These are phyloP conservation scores for Hydropsyche betteni DNA, from an alignment of 2,888 invertebrate genomes.

Conservation along the genomic window DNA sequence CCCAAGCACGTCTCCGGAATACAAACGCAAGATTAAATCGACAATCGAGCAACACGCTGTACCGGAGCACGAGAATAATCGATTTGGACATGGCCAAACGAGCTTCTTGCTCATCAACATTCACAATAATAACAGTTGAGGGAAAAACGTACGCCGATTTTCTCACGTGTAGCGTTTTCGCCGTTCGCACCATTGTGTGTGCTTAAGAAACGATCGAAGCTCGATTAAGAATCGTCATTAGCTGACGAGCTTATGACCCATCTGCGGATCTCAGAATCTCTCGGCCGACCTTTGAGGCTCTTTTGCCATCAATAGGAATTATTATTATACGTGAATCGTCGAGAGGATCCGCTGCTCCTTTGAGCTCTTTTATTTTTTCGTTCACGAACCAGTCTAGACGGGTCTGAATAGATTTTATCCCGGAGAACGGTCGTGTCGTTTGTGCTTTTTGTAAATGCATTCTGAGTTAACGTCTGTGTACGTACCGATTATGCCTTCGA, in stretches of 20 bases:
- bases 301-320: not conserved
- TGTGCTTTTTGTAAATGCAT: conserved; percentile 5
- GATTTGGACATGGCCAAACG: not conserved
- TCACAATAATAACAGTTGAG: no score
- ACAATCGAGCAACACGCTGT: not conserved
- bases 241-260: no score
- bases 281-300: no score
- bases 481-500: no score
- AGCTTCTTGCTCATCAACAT: no score
- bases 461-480: no score
- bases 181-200: no score
- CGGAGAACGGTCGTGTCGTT: conserved; percentile 11
- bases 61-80: conserved; percentile 19
- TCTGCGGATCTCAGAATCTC: no score
- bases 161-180: no score
- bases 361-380: conserved; percentile 3
- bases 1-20: not conserved
- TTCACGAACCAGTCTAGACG: conserved; percentile 8
- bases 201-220: no score
- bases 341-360: conserved; percentile 5
- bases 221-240: no score
- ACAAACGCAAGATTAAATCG: conserved; percentile 27
- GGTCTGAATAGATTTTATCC: conserved; percentile 19
- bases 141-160: no score
- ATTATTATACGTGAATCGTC: not conserved